Evolutionary conservation across 2,888 invertebrate species (phyloP), one percentile per base, ranked within the genome.

Genomic region (Pandemis corylana): DNA sequence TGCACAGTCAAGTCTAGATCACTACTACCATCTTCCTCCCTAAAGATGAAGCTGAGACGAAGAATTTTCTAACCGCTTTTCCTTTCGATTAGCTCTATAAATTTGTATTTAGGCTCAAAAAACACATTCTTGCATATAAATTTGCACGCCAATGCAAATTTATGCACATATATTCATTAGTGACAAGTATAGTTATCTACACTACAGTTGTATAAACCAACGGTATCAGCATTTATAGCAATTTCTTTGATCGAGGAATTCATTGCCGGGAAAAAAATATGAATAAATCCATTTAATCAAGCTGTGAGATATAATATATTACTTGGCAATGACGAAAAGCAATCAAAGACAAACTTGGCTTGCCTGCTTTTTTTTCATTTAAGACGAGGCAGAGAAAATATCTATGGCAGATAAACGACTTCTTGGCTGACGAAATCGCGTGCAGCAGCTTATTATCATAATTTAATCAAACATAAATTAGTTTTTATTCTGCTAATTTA

Each of bases 81-180:
- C 28, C 10, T 59, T 28, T 59, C 42, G 69, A 70, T 36, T 15
- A 59, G 12, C 44, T 28, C 15, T 28, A 59, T 46, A 64, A 46
- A 68, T 73, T 68, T 56, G 36, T 68, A 73, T 68, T 68, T 68
- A 68, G 73, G 59, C 51, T 28, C 59, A 41, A 46, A 51, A 67
- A 67, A 53, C 51, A 63, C 73, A 66, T 71, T 64, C 71, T 65
- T 67, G 72, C 68, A 67, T 66, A 53, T 20, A 13, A 51, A 61
- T 62, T 51, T 36, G 59, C n/a, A 68, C 51, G n/a, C 28, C 51
- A 61, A 76, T 66, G 67, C 51, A 63, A 72, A 73, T 53, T 15
- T 68, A 72, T 61, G 65, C 49, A 69, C 73, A 72, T 72, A 69
- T 42, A 62, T 66, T 72, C 53, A 59, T 59, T 12, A 59, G 5